These are phyloP conservation scores for Temnothorax rugatulus DNA, from an alignment of 2,888 invertebrate genomes.

Conservation along the genomic window DNA sequence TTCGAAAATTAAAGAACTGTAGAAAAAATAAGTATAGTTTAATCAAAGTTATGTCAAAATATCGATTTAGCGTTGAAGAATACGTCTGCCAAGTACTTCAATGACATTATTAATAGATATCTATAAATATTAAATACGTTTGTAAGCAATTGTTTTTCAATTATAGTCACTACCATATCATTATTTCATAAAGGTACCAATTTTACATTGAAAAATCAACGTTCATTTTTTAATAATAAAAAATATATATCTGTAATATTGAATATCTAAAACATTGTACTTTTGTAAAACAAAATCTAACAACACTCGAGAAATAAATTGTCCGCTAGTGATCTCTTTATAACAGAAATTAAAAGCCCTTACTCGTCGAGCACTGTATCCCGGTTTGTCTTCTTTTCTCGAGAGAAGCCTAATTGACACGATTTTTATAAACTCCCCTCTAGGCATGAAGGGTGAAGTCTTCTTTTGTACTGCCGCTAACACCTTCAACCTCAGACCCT, in stretches of 20 bases:
- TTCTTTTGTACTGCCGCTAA: conserved; percentile 77
- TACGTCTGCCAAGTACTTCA: background rate
- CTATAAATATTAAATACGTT: background rate
- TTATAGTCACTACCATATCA: background rate
- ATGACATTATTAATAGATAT: background rate
- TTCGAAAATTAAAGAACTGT: background rate
- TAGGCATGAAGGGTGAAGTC: conserved; percentile 77
- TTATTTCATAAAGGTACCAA: background rate
- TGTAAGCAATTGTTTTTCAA: background rate
- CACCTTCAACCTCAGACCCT: conserved; percentile 75
- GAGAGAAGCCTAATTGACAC: conserved; percentile 81
- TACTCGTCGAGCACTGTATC: conserved; percentile 66
- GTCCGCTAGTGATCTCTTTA: conserved; percentile 71
- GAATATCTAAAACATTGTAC: background rate
- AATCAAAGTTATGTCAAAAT: background rate
- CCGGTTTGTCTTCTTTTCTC: conserved; percentile 73
- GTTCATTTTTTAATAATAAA: background rate
- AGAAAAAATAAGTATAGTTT: background rate
- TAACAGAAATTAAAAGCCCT: conserved; percentile 72
- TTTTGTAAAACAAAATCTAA: background rate
- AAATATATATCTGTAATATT: background rate
- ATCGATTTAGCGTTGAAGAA: background rate
- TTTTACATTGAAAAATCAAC: background rate
- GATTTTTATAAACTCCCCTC: conserved; percentile 82
- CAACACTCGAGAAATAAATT: conserved; percentile 63